These are phyloP conservation scores for Odocoileus hemionus DNA, from an alignment of 2,113 vertebrate genomes.

Conservation along the genomic window DNA sequence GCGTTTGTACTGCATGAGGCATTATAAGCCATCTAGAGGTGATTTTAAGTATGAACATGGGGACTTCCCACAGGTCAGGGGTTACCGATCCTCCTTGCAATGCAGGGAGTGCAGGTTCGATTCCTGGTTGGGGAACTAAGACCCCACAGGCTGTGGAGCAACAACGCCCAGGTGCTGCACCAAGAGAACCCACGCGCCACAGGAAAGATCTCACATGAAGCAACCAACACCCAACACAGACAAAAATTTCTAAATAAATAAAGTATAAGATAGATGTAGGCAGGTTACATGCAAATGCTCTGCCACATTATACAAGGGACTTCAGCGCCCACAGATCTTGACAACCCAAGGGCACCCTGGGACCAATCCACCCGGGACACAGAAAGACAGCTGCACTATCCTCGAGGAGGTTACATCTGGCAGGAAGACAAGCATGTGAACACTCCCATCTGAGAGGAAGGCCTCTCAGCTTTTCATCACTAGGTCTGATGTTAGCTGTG, in stretches of 20 bases:
- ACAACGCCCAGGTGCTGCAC: fast-evolving
- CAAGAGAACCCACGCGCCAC: fast-evolving
- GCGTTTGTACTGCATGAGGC: not conserved
- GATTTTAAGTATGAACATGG: not conserved
- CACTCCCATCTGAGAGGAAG: not conserved
- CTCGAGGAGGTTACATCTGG: not conserved
- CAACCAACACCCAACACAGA: not conserved
- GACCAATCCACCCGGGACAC: not conserved
- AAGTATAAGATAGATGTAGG: not conserved
- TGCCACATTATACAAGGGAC: not conserved
- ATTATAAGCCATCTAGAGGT: not conserved
- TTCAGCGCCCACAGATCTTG: not conserved
- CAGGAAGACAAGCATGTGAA: not conserved
- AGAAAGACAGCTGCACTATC: fast-evolving
- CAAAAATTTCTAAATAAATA: not conserved
- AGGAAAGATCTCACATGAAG: not conserved
- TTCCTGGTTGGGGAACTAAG: not conserved
- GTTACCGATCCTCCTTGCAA: not conserved
- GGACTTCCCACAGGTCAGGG: not conserved
- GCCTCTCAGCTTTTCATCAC: not conserved
- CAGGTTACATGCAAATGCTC: no score
- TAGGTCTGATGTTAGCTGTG: not conserved
- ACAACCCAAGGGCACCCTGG: not conserved
- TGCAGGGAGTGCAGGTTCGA: not conserved
- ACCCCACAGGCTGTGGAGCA: not conserved